phyloP scores from a whole-genome alignment of 1,140 invertebrate species.

The Maconellicoccus hirsutus region DNA sequence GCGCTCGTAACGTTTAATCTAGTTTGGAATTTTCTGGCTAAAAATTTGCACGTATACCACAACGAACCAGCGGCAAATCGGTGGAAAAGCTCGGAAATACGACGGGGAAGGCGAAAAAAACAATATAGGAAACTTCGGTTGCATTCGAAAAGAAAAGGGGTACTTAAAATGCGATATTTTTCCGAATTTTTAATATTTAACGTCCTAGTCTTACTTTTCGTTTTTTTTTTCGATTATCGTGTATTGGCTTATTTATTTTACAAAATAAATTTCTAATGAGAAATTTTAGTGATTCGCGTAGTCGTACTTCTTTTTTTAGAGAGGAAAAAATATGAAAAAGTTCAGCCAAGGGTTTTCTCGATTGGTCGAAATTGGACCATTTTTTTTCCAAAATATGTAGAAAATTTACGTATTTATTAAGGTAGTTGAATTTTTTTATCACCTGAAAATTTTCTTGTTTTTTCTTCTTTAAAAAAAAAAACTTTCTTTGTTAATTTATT shows the following conservation, averaged over 20 bases:
- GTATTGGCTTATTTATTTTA: constrained; percentile 4
- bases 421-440: constrained; percentile 7
- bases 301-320: background rate
- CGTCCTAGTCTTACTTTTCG: background rate
- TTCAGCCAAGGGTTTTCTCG: too few relatives aligned
- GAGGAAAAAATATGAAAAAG: background rate
- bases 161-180: background rate
- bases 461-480: constrained; percentile 3
- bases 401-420: background rate
- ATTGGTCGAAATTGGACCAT: background rate
- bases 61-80: too few relatives aligned
- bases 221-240: background rate
- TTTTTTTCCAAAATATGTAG: background rate
- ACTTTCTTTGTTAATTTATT: constrained; percentile 10
- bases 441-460: constrained; percentile 5
- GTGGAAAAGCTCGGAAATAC: background rate
- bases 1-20: too few relatives aligned
- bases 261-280: background rate
- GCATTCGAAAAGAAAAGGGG: background rate
- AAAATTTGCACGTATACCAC: too few relatives aligned
- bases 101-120: background rate
- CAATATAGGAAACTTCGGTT: background rate
- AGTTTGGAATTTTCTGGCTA: too few relatives aligned
- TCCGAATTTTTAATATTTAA: background rate
- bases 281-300: constrained; percentile 9